Base-by-base conservation (phyloP, 2,888 invertebrate genomes). In the Drosophila tripunctata region DNA sequence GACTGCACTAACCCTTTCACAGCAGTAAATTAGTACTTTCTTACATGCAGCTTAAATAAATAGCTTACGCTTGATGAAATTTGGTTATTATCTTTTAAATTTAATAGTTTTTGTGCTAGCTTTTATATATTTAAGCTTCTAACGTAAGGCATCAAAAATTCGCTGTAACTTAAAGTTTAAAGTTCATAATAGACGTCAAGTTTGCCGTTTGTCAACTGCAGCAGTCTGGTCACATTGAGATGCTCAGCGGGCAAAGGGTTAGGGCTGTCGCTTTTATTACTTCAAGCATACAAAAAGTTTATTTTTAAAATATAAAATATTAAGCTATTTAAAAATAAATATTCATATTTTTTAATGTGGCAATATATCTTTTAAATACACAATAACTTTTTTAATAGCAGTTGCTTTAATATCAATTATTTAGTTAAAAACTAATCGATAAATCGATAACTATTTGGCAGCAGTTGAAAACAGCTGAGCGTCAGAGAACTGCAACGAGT, bases 181-280 rank as follows among this genome's bases (percentile, higher is more conserved):
- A 56, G 17, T 10, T 27, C 17, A 27, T 31, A 36, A 21, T 10
- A 41, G 19, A 21, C 22, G 22, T 7, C 10, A 7, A 27, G 5
- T 12, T 24, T 4, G 4, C 0, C 31, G 41, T 61, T 73, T n/a
- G 4, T 7, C 56, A 71, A 56, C 70, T 61, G 19, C 22, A 1
- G 12, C 4, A 15, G 10, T 21, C 15, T 57, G 71, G 71, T 48
- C 73, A 47, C 65, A 79, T 40, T 67, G 4, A 5, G 0, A 3
- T 5, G 1, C 1, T 6, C 40, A 41, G 31, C 41, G 35, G 50
- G 35, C 19, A 35, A 43, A 52, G 5, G 4, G 1, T n/a, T 31
- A 31, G 31, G 12, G 31, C 1, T 31, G 31, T 8, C n/a, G 22
- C 3, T 60, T 27, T 12, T 33, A 27, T 10, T 10, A 8, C 0